Evolutionary conservation across 2,113 vertebrate genomes (phyloP).

Genomic region (Hirundichthys speculiger): DNA sequence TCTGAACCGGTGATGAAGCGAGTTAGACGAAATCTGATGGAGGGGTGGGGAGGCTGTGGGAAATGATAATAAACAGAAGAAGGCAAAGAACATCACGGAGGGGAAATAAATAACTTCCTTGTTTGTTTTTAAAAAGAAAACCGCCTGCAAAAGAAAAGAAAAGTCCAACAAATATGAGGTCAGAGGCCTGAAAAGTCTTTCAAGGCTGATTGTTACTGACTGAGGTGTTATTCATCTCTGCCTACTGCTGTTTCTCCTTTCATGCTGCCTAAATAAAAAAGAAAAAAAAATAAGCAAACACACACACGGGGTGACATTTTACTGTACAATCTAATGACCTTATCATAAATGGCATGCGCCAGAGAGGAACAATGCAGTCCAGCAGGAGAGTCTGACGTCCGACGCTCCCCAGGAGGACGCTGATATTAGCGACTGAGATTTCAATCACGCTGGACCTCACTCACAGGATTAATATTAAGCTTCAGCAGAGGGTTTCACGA

Average conservation of each 20-base stretch:
- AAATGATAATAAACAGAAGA: too few species aligned
- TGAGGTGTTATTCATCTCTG: too few species aligned
- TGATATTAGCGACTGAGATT: neutral
- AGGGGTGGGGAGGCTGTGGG: neutral
- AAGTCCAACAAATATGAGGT: too few species aligned
- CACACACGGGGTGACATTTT: neutral
- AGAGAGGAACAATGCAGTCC: neutral
- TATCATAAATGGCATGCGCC: neutral
- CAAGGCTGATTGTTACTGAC: too few species aligned
- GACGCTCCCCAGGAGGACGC: neutral
- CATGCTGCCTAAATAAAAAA: too few species aligned
- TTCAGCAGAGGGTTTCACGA: too few species aligned
- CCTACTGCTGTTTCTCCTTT: too few species aligned
- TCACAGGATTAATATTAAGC: too few species aligned
- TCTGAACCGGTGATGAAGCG: constrained; percentile 6
- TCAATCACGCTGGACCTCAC: constrained; percentile 2
- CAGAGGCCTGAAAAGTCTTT: too few species aligned
- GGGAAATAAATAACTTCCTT: constrained; percentile 5
- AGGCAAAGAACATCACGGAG: constrained; percentile 32
- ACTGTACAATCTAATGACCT: constrained; percentile 4
- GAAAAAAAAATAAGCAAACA: too few species aligned
- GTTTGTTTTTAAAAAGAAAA: constrained; percentile 17
- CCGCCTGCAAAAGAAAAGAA: too few species aligned
- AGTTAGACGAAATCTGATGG: constrained; percentile 5
- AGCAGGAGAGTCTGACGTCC: neutral